Evolutionary conservation across 2,797 vertebrate species (phyloP).

Genomic region (Spizella passerina): DNA sequence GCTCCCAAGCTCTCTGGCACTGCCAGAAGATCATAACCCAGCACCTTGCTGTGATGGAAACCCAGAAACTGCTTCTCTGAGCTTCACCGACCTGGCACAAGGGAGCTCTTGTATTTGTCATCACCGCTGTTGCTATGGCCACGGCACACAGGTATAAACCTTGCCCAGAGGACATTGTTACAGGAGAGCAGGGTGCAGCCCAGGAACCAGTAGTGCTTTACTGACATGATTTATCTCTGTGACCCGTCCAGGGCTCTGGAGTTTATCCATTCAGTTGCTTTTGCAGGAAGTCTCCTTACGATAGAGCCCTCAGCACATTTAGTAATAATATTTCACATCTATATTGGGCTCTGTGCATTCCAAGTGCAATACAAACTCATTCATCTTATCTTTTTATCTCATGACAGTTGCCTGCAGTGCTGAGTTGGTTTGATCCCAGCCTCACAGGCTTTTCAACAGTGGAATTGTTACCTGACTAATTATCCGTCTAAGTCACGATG

Average conservation of each 20-base stretch:
- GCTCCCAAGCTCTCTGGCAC: neutral
- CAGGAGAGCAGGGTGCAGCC: neutral
- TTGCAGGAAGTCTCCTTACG: neutral
- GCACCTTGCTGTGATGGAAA: neutral
- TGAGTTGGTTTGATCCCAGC: slow-evolving; percentile 51
- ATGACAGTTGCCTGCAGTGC: slow-evolving; percentile 45
- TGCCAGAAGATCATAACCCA: rapidly evolving
- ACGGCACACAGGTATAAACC: slow-evolving; percentile 20
- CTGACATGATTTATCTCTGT: neutral
- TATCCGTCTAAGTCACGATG: neutral
- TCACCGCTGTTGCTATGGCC: neutral
- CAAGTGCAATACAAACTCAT: slow-evolving; percentile 35
- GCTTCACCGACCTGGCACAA: neutral
- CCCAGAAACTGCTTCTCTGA: neutral
- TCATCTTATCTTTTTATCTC: slow-evolving; percentile 59
- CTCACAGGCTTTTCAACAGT: slow-evolving; percentile 45
- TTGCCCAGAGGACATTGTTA: neutral
- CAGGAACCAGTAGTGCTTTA: neutral
- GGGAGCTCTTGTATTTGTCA: neutral
- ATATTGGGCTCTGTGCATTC: neutral
- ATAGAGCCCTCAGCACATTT: neutral
- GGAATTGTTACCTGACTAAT: slow-evolving; percentile 44
- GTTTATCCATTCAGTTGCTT: slow-evolving; percentile 2
- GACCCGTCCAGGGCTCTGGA: neutral
- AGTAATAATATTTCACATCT: slow-evolving; percentile 8